These are phyloP conservation scores for Conchocele bisecta DNA, from an alignment of 2,888 invertebrate genomes.

Conservation along the genomic window DNA sequence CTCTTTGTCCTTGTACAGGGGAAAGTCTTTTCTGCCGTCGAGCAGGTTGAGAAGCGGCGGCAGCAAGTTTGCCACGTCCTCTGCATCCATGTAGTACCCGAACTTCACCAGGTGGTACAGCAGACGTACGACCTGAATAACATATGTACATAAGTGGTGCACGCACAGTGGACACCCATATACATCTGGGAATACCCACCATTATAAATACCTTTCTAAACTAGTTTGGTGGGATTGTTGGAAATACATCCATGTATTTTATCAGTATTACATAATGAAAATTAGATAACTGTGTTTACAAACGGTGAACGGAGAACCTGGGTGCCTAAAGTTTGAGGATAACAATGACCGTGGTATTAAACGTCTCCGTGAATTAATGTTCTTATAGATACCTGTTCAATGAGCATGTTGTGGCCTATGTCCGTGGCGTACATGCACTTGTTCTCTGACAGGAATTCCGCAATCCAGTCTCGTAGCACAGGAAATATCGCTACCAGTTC, in stretches of 20 bases:
- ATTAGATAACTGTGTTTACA: too few relatives aligned
- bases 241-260: too few relatives aligned
- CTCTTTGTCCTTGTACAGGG: constrained; percentile 77
- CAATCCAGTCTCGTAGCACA: constrained; percentile 81
- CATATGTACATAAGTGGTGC: not conserved
- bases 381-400: constrained; percentile 82
- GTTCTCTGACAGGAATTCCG: constrained; percentile 79
- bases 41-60: constrained; percentile 80
- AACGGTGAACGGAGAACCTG: too few relatives aligned
- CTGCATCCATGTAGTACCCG: constrained; percentile 81
- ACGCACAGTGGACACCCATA: too few relatives aligned
- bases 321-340: too few relatives aligned
- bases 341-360: too few relatives aligned
- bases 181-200: too few relatives aligned
- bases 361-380: too few relatives aligned
- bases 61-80: constrained; percentile 79
- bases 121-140: constrained; percentile 78
- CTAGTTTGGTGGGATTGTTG: too few relatives aligned
- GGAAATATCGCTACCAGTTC: constrained; percentile 81
- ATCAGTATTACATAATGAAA: too few relatives aligned
- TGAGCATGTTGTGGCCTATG: constrained; percentile 81
- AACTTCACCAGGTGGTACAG: constrained; percentile 81
- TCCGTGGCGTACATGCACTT: constrained; percentile 80
- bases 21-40: constrained; percentile 81
- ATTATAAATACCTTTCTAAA: too few relatives aligned